phyloP scores from a whole-genome alignment of 2,888 invertebrate species.

The Sesia bembeciformis region DNA sequence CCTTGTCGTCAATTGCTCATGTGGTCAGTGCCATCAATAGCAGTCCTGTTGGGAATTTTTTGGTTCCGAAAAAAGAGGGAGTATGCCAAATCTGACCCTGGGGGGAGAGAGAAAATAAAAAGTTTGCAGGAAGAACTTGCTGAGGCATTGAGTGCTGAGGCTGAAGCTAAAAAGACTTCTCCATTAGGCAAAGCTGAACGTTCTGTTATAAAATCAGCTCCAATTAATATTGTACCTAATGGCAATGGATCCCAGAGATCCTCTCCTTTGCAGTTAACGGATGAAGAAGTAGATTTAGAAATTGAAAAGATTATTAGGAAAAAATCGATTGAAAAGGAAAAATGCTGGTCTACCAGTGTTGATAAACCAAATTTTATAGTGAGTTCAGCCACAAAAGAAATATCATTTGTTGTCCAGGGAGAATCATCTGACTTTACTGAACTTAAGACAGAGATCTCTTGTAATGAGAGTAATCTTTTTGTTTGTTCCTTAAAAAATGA shows the following conservation, averaged over 20 bases:
- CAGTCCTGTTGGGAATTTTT: constrained; percentile 84
- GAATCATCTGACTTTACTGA: constrained; percentile 26
- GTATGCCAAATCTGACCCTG: constrained; percentile 83
- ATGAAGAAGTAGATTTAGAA: constrained; percentile 80
- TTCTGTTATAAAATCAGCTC: constrained; percentile 76
- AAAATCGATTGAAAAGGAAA: constrained; percentile 65
- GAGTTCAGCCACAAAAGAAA: constrained; percentile 25
- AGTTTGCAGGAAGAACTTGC: constrained; percentile 64
- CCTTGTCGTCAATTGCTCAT: constrained; percentile 84
- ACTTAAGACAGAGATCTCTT: constrained; percentile 28
- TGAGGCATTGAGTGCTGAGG: constrained; percentile 56
- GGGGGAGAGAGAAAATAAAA: constrained; percentile 74
- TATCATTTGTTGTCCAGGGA: constrained; percentile 31
- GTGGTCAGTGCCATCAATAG: constrained; percentile 87
- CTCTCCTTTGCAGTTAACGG: constrained; percentile 75
- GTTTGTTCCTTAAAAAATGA: constrained; percentile 22
- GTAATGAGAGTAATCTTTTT: constrained; percentile 22
- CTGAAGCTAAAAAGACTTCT: constrained; percentile 50
- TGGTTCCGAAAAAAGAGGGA: constrained; percentile 89
- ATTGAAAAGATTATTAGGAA: constrained; percentile 77
- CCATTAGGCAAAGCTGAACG: constrained; percentile 57
- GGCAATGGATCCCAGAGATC: constrained; percentile 68
- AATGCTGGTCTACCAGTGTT: constrained; percentile 40
- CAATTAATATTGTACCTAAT: constrained; percentile 78
- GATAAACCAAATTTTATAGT: constrained; percentile 23